Percentiles rank a stretch among this genome's conserved stretches.
Conservation (phyloP, 2,888 invertebrate species). For the Pyrochroa serraticornis region DNA sequence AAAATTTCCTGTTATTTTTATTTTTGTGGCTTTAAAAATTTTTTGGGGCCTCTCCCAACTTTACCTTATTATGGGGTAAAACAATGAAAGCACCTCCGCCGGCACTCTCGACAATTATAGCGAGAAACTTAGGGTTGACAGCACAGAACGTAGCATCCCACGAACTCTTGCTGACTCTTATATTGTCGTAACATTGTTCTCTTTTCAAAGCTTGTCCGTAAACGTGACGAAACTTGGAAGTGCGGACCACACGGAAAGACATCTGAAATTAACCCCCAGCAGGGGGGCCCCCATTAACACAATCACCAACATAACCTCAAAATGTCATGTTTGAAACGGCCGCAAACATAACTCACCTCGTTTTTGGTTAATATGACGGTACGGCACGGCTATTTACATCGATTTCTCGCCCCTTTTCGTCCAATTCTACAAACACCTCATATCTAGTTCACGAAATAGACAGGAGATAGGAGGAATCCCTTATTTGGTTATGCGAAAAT, state of each 20-base stretch:
- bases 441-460: conserved; percentile 51
- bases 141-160: conserved; percentile 99
- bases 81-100: conserved; percentile 97
- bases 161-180: conserved; percentile 95
- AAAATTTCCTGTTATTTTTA: too few species aligned
- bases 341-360: conserved; percentile 5
- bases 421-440: conserved; percentile 41
- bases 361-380: not conserved
- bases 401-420: not conserved
- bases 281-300: not conserved
- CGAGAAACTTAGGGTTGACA: conserved; percentile 97
- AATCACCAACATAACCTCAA: conserved; percentile 48
- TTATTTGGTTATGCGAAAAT: conserved; percentile 60
- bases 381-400: conserved; percentile 12
- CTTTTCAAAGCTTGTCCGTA: conserved; percentile 88
- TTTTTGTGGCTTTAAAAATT: too few species aligned
- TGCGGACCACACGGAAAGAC: conserved; percentile 96
- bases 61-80: conserved; percentile 89
- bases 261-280: conserved; percentile 61
- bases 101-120: conserved; percentile 95
- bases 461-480: conserved; percentile 51
- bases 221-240: conserved; percentile 98
- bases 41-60: too few species aligned
- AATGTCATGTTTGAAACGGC: conserved; percentile 33
- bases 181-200: conserved; percentile 97